Evolutionary conservation across 2,888 invertebrate species (phyloP), one percentile per base, ranked within the genome.

Genomic region (Synergus japonicus): DNA sequence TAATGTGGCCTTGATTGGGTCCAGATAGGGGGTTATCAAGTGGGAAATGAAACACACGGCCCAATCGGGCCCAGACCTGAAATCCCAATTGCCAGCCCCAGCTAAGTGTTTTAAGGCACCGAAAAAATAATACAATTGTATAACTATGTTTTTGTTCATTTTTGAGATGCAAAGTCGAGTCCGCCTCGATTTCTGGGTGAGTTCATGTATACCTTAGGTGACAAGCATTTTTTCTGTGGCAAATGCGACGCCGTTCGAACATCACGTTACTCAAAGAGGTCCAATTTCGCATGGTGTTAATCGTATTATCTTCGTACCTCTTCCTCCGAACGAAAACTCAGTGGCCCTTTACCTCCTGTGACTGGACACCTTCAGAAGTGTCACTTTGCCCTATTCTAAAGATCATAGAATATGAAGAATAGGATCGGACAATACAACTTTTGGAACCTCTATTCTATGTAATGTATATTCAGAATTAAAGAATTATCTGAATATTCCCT

Each of bases 211-310:
- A 80, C 81, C 82, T 83, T 77, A 82, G 78, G 69, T 69, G 83
- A 78, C 80, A 82, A 78, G 84, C 83, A 84, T 58, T 84, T 88
- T 84, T 85, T 83, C 83, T 83, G 85, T 80, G 84, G 83, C 86
- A 86, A 88, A 84, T 86, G 84, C 86, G 85, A 86, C 86, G 85
- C 79, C 83, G 82, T 82, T 83, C 83, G 86, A 86, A 87, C 87
- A 85, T 87, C 86, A 85, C 85, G 86, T 84, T 86, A 84, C 76
- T 84, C 89, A 90, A 90, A 89, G 89, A 87, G 90, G 83, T 82
- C 85, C 89, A 88, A 90, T 90, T 88, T 89, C 84, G 82, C 85
- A 82, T 81, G 86, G 90, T 87, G 89, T 87, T 88, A 88, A 90
- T 87, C 84, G 81, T 85, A 87, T 90, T 89, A 89, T 83, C 86